Evolutionary conservation across 2,113 vertebrate genomes (phyloP), one percentile per base, ranked within the genome.

Genomic region (Collichthys lucidus): DNA sequence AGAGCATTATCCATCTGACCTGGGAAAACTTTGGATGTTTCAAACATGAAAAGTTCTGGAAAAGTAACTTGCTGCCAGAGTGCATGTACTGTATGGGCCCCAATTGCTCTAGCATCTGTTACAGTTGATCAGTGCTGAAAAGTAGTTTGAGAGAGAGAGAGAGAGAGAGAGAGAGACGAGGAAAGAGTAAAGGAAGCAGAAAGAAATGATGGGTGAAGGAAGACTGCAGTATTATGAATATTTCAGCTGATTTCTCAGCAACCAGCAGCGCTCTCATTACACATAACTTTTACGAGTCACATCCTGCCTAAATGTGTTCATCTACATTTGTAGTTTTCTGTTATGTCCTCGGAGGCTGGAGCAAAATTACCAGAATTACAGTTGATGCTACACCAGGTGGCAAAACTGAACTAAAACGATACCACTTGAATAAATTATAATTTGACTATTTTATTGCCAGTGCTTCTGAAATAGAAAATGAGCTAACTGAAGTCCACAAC

Each of bases 151-250:
- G 67, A 20, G 11, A 24, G 46, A 6, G 46, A 55, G 26, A 74
- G 42, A n/a, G 50, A 11, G 75, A 55, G 76, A 53, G 75, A 44
- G 42, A 26, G 7, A 42, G 55, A 14, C 0, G 0, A 59, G 55
- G 55, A 68, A 78, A 69, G 65, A 64, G 56, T 14, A 42, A 73
- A 62, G 63, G 46, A 81, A 78, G 19, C 77, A 67, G 49, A 70
- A 29, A 64, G 55, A 79, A 80, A 76, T 69, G 63, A 84, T 74
- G 71, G 64, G 40, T 72, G 77, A 79, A 5, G 62, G 67, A 42
- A 77, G 67, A 76, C 77, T 86, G 88, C 89, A 85, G 85, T 47
- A 74, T 81, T 80, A 86, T 92, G 55, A 84, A 91, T 90, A 89
- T 90, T 91, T 90, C 31, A 92, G 44, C 24, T 5, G 47, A 40